Evolutionary conservation across 2,113 vertebrate genomes (phyloP), one percentile per base, ranked within the genome.

Genomic region (Euleptes europaea): DNA sequence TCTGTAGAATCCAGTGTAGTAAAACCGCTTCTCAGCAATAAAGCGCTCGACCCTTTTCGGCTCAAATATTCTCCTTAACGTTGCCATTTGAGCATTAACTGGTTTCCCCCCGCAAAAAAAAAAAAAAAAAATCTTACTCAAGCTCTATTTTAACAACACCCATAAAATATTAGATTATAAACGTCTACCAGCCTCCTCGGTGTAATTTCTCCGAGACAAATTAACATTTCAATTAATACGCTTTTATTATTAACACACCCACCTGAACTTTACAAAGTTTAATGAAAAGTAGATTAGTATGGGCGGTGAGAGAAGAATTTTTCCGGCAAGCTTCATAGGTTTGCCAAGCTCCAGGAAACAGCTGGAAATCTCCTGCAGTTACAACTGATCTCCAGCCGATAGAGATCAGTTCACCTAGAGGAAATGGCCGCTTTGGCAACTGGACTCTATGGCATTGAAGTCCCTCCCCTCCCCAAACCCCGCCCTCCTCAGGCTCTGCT

Each of bases 21-120:
- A 89, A 79, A 51, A 79, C 57, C 71, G 19, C n/a, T 67, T 72
- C 23, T 26, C 0, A 0, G 19, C 77, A 90, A 92, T 88, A 71
- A 88, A 92, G 51, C 85, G 7, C 71, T 89, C 90, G 84, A 92
- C 89, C 86, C 77, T 77, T 23, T 85, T 84, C 80, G 84, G 66
- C 70, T 31, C 8, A 77, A 19, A 51, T 0, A 0, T 21, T 84
- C 92, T 71, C 81, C 4, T 23, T 28, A 74, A 69, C 54, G 86
- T 90, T 90, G 57, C 86, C 87, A 78, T 75, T 82, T 40, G 83
- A 74, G 80, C 40, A n/a, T 89, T 81, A 86, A 65, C 71, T 26
- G 6, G 80, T 83, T 67, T 65, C 78, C 87, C 75, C 71, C 35
- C 5, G 6, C 23, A 63, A 63, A 19, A 54, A 5, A 51, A 12